Evolutionary conservation across 2,888 invertebrate species (phyloP).

Genomic region (Folsomia manolachei): DNA sequence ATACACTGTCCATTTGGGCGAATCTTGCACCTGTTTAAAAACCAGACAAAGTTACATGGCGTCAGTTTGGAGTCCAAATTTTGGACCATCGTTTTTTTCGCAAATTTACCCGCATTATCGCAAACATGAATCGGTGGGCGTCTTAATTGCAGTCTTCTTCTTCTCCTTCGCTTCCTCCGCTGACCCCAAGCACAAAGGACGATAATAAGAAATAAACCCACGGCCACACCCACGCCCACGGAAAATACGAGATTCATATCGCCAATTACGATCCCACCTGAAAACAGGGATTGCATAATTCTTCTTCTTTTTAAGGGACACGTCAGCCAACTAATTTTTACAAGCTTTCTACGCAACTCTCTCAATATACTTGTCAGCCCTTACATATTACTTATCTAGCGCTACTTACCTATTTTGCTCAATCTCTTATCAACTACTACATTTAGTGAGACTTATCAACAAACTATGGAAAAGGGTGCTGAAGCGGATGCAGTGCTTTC

Average conservation of each 20-base stretch:
- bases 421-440: no score
- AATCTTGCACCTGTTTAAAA: conserved; percentile 59
- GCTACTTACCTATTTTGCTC: no score
- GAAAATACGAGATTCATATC: conserved; percentile 54
- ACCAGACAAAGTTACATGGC: no score
- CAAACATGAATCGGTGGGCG: conserved; percentile 57
- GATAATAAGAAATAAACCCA: conserved; percentile 56
- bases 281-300: not conserved
- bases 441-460: not conserved
- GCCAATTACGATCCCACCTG: conserved; percentile 43
- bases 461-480: not conserved
- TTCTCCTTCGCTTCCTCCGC: conserved; percentile 53
- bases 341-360: not conserved
- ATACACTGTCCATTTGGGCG: conserved; percentile 49
- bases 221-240: conserved; percentile 57
- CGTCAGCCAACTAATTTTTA: not conserved
- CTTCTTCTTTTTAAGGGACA: not conserved
- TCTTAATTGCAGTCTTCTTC: conserved; percentile 53
- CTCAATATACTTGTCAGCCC: not conserved
- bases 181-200: conserved; percentile 62
- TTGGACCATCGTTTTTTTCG: no score
- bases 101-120: conserved; percentile 61
- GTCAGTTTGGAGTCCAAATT: no score
- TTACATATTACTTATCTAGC: not conserved
- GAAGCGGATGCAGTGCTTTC: not conserved